Base-by-base conservation (phyloP, 2,888 invertebrate genomes). In the Eupithecia subfuscata region DNA sequence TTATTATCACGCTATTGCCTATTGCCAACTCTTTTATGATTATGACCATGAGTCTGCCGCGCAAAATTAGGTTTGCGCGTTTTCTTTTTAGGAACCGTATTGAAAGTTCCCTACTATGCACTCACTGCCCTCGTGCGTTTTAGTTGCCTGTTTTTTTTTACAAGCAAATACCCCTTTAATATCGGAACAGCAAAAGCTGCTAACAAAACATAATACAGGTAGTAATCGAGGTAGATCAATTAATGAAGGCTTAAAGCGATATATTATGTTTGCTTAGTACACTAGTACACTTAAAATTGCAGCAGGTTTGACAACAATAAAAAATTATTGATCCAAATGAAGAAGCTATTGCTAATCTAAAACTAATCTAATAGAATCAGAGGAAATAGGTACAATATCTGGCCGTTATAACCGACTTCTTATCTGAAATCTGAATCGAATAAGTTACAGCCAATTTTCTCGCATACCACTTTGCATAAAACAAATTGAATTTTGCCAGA, bases 401-500 rank as follows among this genome's bases (percentile, higher is more conserved):
- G 94, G 93, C 94, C 94, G 94, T 90, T 94, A 94, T 94, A 92
- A 86, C 93, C 94, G 88, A 88, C 88, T 83, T 81, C 74, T 82
- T 84, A 83, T 84, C 77, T 60, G 68, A 79, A 81, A 83, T 84
- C 77, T 60, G 68, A 79, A 81, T 83, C 77, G 81, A 78, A 82
- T 79, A 75, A 72, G 85, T 81, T 81, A 87, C 83, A 87, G 89
- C 91, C 92, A 92, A 93, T 93, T 77, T 82, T 83, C 82, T 84
- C 86, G 81, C 79, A 84, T 82, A 87, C 86, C 88, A 86, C 87
- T 84, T 85, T 82, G 79, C 82, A 82, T 82, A 85, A 81, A 75
- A 77, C 77, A 84, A 81, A 82, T 83, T 85, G 78, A 92, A 93
- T 94, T 95, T 94, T 93, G 94, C 94, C 94, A 93, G 94, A 92